Evolutionary conservation across 2,888 invertebrate genomes (phyloP).

Genomic region (Auanema freiburgensis): DNA sequence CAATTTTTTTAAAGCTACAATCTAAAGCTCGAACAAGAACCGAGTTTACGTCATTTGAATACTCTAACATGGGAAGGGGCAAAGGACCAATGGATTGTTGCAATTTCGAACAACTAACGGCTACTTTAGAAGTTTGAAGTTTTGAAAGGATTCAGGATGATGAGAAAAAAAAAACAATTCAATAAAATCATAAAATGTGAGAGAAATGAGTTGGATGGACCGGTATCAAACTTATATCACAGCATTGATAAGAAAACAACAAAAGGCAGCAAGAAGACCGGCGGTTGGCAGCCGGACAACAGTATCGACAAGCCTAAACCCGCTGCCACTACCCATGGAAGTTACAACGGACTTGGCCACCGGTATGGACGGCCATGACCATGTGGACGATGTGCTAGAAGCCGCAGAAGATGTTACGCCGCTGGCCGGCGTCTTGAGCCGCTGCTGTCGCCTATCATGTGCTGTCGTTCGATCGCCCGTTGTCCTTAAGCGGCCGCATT

Average conservation of each 20-base stretch:
- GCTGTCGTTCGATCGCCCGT: no score
- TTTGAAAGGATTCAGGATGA: neutral
- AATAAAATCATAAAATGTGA: slow-evolving; percentile 1
- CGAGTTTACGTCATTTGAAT: no score
- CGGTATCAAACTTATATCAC: neutral
- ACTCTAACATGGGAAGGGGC: neutral
- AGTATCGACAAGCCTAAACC: no score
- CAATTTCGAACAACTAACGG: neutral
- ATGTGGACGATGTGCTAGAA: neutral
- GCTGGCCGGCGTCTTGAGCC: neutral
- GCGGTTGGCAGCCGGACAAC: no score
- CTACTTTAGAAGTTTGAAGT: neutral
- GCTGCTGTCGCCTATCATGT: no score
- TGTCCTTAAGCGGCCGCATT: slow-evolving; percentile 18
- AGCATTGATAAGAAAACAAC: neutral
- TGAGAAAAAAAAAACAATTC: neutral
- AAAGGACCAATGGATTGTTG: neutral
- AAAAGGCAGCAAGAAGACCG: neutral
- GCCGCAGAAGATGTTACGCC: neutral
- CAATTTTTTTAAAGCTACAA: no score
- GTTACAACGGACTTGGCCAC: no score
- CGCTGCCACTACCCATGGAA: no score
- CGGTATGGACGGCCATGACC: no score
- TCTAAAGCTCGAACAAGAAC: no score
- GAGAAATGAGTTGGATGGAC: neutral